Evolutionary conservation across 2,113 vertebrate genomes (phyloP), one percentile per base, ranked within the genome.

Genomic region (Numida meleagris): DNA sequence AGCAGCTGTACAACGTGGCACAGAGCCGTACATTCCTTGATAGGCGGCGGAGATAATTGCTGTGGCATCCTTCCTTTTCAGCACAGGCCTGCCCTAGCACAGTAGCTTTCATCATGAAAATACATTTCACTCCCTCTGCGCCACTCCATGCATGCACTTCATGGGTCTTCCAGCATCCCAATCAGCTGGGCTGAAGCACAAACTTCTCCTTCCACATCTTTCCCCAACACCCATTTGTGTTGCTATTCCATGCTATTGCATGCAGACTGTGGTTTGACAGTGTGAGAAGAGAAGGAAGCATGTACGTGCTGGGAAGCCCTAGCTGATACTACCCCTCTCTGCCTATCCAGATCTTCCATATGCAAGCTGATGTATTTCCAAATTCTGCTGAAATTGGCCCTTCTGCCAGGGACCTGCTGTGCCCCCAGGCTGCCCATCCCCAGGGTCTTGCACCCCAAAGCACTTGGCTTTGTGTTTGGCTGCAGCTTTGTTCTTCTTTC

Each of bases 141-240:
- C 51, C 40, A 16, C 19, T 46, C 43, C 3, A 0, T 3, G 55
- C 50, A 13, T 1, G 2, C 15, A 6, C 33, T 1, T 0, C 33
- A 4, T 10, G 1, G 7, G 33, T 67, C 46, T n/a, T 16, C 14
- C 33, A 0, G 14, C 10, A 2, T 5, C 2, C 1, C 23, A 48
- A 21, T 5, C 18, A 27, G 14, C 66, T 12, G 72, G 38, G 27
- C 24, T 12, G 16, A 7, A 12, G 10, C 59, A 29, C 50, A 31
- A 12, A 2, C 12, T 1, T 9, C 68, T 75, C 23, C 19, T 12
- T 59, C 73, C 65, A 66, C 65, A 14, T 19, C n/a, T 34, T 50
- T 17, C 43, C 9, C 5, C 0, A 4, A 0, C 12, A 9, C 2
- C n/a, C 18, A 4, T 8, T 0, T 1, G 23, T 3, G 21, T 4